These are phyloP conservation scores for Tipula confusa DNA, from an alignment of 2,888 invertebrate genomes.

Conservation along the genomic window DNA sequence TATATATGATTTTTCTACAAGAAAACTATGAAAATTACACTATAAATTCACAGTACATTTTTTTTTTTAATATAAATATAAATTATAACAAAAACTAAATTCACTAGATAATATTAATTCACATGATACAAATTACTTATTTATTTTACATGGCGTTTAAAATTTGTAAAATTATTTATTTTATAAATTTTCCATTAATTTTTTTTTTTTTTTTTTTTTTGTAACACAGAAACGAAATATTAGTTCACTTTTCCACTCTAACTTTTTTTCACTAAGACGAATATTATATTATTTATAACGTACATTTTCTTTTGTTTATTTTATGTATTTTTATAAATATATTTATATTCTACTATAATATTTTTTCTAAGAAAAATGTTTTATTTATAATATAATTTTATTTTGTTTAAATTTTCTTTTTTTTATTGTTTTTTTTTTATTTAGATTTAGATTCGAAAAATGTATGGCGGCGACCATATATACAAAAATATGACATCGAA, in stretches of 20 bases:
- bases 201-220: not conserved
- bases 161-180: not conserved
- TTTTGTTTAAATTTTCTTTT: not conserved
- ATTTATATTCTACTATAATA: not conserved
- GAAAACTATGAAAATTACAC: not conserved
- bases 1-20: not conserved
- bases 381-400: not conserved
- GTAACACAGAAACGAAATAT: not conserved
- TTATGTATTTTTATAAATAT: not conserved
- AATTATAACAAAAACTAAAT: not conserved
- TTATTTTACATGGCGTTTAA: conserved; percentile 1
- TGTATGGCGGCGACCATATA: not conserved
- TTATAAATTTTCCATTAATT: not conserved
- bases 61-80: not conserved
- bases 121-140: not conserved
- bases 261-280: not conserved
- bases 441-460: no score
- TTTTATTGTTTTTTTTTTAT: not conserved
- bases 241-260: not conserved
- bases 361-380: not conserved
- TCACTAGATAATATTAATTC: not conserved
- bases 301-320: conserved; percentile 3
- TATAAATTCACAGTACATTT: not conserved
- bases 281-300: not conserved
- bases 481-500: conserved; percentile 29